phyloP scores from a whole-genome alignment of 2,797 vertebrate species.

The Cyprinella venusta region DNA sequence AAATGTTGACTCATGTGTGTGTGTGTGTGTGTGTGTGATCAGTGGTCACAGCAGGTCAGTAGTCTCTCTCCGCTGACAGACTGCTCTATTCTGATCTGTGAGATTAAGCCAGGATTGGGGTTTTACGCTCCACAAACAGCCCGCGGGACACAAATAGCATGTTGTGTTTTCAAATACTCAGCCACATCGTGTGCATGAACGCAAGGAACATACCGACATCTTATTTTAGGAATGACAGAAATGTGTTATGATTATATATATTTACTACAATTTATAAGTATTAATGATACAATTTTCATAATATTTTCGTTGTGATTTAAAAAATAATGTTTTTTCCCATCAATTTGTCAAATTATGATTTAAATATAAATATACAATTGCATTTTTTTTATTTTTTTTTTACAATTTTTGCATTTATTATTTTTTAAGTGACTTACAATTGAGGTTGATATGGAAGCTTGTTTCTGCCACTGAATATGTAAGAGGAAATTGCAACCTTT shows the following conservation, averaged over 20 bases:
- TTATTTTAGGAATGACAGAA: neutral
- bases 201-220: neutral
- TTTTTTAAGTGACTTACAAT: neutral
- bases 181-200: neutral
- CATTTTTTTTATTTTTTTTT: no score
- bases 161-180: slow-evolving; percentile 57
- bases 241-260: neutral
- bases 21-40: no score
- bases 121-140: slow-evolving; percentile 68
- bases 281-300: no score
- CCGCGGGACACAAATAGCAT: slow-evolving; percentile 63
- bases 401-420: no score
- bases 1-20: no score
- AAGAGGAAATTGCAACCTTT: no score
- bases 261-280: neutral
- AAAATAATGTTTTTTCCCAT: no score
- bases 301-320: no score
- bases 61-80: slow-evolving; percentile 51
- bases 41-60: neutral
- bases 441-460: neutral
- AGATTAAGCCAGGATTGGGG: slow-evolving; percentile 78
- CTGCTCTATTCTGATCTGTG: slow-evolving; percentile 74
- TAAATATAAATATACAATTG: neutral
- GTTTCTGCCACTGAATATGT: no score
- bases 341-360: no score